phyloP scores from a whole-genome alignment of 2,797 vertebrate species.

The Orientallactaga sibirica region DNA sequence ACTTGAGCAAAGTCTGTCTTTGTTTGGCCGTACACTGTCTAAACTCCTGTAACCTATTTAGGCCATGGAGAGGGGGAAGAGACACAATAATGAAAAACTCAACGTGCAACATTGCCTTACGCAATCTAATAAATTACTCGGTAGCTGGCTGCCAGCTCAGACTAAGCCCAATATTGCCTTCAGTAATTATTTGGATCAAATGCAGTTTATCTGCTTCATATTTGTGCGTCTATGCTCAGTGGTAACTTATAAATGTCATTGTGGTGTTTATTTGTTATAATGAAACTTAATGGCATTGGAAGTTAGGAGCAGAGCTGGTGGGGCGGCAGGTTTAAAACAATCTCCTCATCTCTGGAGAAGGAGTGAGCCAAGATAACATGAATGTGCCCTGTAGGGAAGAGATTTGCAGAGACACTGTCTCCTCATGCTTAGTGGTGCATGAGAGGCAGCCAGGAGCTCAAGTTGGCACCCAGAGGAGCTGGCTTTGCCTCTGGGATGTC shows the following conservation, averaged over 20 bases:
- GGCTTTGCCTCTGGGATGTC: constrained; percentile 71
- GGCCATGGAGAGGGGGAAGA: constrained; percentile 79
- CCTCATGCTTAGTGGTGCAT: constrained; percentile 74
- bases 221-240: constrained; percentile 89
- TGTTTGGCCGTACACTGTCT: constrained; percentile 72
- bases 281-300: constrained; percentile 90
- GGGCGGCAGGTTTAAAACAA: constrained; percentile 87
- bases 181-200: constrained; percentile 92
- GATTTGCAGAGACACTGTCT: constrained; percentile 78
- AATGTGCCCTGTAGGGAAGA: constrained; percentile 84
- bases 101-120: constrained; percentile 83
- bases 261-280: constrained; percentile 90
- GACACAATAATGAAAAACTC: constrained; percentile 85
- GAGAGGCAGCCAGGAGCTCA: constrained; percentile 74
- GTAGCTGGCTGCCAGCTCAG: constrained; percentile 88
- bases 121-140: constrained; percentile 89
- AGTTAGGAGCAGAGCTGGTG: constrained; percentile 84
- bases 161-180: constrained; percentile 89
- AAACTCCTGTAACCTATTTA: constrained; percentile 82
- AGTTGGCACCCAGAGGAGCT: constrained; percentile 73
- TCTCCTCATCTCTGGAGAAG: constrained; percentile 88
- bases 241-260: constrained; percentile 91
- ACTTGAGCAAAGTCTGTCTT: constrained; percentile 79
- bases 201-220: constrained; percentile 90
- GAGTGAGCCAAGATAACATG: constrained; percentile 85